Percentiles rank a stretch among this genome's conserved stretches.
These are phyloP conservation scores for Calephelis perditalis DNA, from an alignment of 2,888 invertebrate genomes.

Conservation along the genomic window DNA sequence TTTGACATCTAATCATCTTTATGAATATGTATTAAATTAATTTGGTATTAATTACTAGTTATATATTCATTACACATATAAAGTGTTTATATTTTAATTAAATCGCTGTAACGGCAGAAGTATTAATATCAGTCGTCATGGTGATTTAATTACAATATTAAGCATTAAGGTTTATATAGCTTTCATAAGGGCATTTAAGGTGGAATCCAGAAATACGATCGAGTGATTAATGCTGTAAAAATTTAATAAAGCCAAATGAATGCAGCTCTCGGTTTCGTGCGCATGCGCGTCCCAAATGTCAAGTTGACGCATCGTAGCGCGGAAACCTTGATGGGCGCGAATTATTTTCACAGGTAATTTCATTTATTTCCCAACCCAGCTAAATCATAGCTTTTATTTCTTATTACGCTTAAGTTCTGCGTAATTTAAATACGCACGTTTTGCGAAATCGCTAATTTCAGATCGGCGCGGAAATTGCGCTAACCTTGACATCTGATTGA, in stretches of 20 bases:
- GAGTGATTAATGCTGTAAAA: constrained; percentile 47
- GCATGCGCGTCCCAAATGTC: constrained; percentile 41
- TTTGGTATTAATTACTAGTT: no score
- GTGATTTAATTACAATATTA: constrained; percentile 10
- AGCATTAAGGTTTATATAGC: constrained; percentile 2
- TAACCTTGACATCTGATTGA: constrained; percentile 63
- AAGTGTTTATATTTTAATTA: not conserved
- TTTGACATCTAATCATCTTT: no score
- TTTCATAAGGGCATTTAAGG: constrained; percentile 9
- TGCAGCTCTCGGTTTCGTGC: constrained; percentile 36
- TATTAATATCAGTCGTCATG: constrained; percentile 2
- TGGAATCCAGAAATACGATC: constrained; percentile 31
- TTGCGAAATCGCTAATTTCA: constrained; percentile 50
- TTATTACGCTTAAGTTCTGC: constrained; percentile 43
- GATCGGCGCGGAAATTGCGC: constrained; percentile 42
- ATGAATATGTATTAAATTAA: no score
- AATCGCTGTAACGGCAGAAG: not conserved
- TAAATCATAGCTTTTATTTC: constrained; percentile 54
- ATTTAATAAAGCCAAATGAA: constrained; percentile 38
- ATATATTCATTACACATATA: no score
- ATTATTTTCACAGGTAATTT: constrained; percentile 44
- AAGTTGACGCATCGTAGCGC: constrained; percentile 53
- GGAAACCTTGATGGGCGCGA: constrained; percentile 49
- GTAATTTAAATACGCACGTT: constrained; percentile 50
- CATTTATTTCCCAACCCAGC: constrained; percentile 40